A percentile compares a stretch with the other conserved stretches of the same genome.
Conservation (phyloP, 1,140 invertebrate species). For the Harlomillsia oculata region DNA sequence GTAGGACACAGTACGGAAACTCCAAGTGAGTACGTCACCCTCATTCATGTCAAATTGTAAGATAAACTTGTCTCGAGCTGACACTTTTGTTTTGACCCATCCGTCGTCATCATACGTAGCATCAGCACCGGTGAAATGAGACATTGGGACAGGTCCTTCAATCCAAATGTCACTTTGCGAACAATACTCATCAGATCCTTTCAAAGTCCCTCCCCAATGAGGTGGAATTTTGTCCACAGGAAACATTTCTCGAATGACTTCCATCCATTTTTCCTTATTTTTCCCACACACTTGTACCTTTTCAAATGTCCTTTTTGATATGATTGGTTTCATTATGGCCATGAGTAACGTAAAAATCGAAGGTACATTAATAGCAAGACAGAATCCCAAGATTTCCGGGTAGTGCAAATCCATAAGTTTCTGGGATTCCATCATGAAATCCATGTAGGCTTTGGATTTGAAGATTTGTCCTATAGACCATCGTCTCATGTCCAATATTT, state of each 20-base stretch:
- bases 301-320: neutral
- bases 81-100: neutral
- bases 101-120: neutral
- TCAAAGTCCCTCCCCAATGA: conserved; percentile 4
- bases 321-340: conserved; percentile 15
- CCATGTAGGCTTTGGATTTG: conserved; percentile 4
- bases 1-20: neutral
- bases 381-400: neutral
- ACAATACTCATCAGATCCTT: neutral
- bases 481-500: conserved; percentile 1
- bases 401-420: conserved; percentile 7
- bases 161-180: neutral
- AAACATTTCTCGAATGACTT: neutral
- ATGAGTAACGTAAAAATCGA: conserved; percentile 12
- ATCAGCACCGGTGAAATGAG: too few species aligned
- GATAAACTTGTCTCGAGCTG: conserved; percentile 1
- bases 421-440: conserved; percentile 5
- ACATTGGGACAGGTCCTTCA: neutral
- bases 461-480: conserved; percentile 12
- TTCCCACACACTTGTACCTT: conserved; percentile 5
- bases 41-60: neutral
- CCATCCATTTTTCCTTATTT: conserved; percentile 12
- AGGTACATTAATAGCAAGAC: conserved; percentile 2
- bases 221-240: neutral
- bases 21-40: neutral